phyloP scores from a whole-genome alignment of 2,113 vertebrate species.

The Mus pahari region DNA sequence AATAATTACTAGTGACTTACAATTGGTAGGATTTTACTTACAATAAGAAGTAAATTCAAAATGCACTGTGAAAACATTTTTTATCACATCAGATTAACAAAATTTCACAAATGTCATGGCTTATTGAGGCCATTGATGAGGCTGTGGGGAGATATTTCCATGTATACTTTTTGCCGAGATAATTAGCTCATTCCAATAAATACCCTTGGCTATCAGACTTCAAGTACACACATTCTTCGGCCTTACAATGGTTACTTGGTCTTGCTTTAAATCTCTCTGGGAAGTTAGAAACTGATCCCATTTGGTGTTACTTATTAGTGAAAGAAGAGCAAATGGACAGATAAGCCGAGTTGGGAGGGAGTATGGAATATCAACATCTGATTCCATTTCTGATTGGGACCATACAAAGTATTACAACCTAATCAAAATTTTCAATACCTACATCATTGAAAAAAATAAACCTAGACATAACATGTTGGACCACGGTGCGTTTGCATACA shows the following conservation, averaged over 20 bases:
- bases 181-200: not conserved
- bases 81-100: not conserved
- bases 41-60: not conserved
- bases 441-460: not conserved
- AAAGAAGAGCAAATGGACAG: not conserved
- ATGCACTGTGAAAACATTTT: not conserved
- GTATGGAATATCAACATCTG: not conserved
- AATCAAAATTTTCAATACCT: conserved; percentile 4
- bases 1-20: not conserved
- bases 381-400: conserved; percentile 15
- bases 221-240: not conserved
- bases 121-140: not conserved
- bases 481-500: not conserved
- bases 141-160: not conserved
- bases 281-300: not conserved
- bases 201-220: not conserved
- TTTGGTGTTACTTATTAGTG: not conserved
- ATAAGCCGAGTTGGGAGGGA: not conserved
- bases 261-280: conserved; percentile 1
- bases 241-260: not conserved
- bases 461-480: not conserved
- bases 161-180: not conserved
- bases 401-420: not conserved
- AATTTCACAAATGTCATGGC: not conserved
- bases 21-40: not conserved